phyloP scores from a whole-genome alignment of 1,140 invertebrate genomes.

The Drosophila pandora region DNA sequence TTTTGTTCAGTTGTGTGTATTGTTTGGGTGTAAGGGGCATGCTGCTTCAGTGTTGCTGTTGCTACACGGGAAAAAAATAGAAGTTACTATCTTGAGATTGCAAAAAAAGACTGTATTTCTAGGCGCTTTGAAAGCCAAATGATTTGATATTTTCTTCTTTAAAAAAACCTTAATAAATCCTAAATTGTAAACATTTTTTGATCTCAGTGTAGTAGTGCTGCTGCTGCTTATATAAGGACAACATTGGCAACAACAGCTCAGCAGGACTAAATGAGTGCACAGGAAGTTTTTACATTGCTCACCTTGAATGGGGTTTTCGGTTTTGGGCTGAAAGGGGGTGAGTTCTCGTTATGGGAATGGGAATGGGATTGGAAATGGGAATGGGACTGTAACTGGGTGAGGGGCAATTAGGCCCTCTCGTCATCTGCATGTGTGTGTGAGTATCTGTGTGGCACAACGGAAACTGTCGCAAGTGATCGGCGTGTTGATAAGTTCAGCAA shows the following conservation, averaged over 20 bases:
- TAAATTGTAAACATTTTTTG: neutral
- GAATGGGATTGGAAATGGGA: constrained; percentile 19
- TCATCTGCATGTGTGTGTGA: constrained; percentile 11
- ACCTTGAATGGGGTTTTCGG: constrained; percentile 62
- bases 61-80: constrained; percentile 30
- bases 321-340: constrained; percentile 4
- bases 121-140: neutral
- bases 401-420: constrained; percentile 71
- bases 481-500: constrained; percentile 77
- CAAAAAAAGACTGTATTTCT: neutral
- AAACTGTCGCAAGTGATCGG: constrained; percentile 80
- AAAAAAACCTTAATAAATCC: neutral
- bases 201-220: constrained; percentile 11
- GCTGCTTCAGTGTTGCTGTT: constrained; percentile 43
- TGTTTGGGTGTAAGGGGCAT: constrained; percentile 53
- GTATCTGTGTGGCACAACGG: constrained; percentile 62
- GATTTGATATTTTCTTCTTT: neutral
- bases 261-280: constrained; percentile 75
- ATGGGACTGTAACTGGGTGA: constrained; percentile 51
- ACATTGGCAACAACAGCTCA: constrained; percentile 34
- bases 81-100: too few species aligned
- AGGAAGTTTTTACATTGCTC: constrained; percentile 79
- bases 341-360: neutral
- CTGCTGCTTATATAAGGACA: constrained; percentile 63
- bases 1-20: constrained; percentile 28